phyloP scores from a whole-genome alignment of 1,140 invertebrate genomes.

The Bombus confusus region DNA sequence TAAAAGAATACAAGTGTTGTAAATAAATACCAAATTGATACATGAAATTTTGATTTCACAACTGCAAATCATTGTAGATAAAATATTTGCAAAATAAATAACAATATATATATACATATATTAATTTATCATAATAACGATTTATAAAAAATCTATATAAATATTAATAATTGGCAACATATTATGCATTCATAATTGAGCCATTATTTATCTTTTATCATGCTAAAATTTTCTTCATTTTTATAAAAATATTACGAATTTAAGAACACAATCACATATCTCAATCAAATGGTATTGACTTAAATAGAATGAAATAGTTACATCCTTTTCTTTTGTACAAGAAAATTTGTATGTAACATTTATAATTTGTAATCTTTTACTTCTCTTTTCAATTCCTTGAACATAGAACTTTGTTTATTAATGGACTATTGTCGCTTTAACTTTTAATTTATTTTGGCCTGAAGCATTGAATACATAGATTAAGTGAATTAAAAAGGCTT shows the following conservation, averaged over 20 bases:
- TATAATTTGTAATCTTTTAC: slow-evolving; percentile 13
- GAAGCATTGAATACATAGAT: slow-evolving; percentile 44
- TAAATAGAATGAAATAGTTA: slow-evolving; percentile 1
- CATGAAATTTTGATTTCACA: slow-evolving; percentile 5
- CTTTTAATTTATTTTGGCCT: slow-evolving; percentile 50
- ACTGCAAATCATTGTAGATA: slow-evolving; percentile 12
- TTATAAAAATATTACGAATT: neutral
- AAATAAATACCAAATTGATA: slow-evolving; percentile 28
- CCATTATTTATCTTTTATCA: slow-evolving; percentile 19
- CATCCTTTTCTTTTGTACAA: neutral
- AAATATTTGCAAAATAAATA: slow-evolving; percentile 45
- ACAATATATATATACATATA: slow-evolving; percentile 2
- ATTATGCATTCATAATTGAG: slow-evolving; percentile 22
- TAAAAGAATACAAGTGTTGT: neutral
- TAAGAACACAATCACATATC: neutral
- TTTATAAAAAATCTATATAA: slow-evolving; percentile 29
- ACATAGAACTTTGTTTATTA: slow-evolving; percentile 5
- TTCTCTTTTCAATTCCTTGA: slow-evolving; percentile 7
- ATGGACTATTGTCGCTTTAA: slow-evolving; percentile 23
- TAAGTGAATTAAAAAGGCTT: slow-evolving; percentile 21
- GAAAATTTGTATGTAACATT: slow-evolving; percentile 9
- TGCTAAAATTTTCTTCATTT: slow-evolving; percentile 11
- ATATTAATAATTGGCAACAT: slow-evolving; percentile 45
- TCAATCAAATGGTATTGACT: neutral
- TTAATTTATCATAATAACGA: slow-evolving; percentile 23